Base-by-base conservation (phyloP, 2,113 vertebrate genomes). In the Apistogramma diplotaenia region DNA sequence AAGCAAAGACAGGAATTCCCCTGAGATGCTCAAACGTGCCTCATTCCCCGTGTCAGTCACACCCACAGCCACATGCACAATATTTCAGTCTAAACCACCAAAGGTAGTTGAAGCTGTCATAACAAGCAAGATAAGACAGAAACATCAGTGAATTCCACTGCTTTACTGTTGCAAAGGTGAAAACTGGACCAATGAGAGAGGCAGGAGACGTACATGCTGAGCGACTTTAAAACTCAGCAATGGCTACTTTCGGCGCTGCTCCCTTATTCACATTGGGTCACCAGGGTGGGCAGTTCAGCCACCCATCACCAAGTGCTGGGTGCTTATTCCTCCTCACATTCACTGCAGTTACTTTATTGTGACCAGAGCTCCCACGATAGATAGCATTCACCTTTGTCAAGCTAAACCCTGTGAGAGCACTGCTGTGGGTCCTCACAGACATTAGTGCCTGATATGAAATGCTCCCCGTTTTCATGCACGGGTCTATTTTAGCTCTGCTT, bases 231-330 rank as follows among this genome's bases (percentile, higher is more conserved):
- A 78, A 27, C 6, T 10, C 23, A 31, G 37, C 10, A 27, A 27
- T 43, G 8, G 25, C 61, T 43, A 15, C 61, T 46, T 27, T 43
- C 0, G 4, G 15, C 37, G 15, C 37, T 46, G 37, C 61, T 65
- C 8, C 61, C 40, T 46, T 65, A 65, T 46, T 18, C 37, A 65
- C 2, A 1, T 43, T 12, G 40, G 40, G 40, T 10, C 4, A 4
- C 43, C 43, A 46, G 1, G 61, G 15, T 27, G 61, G 21, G 61
- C 18, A 18, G 25, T 21, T 27, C 61, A 43, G 37, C 81, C 21
- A 84, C 91, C 85, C 87, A 87, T 91, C 87, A 35, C 33, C 33
- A 70, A 79, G 76, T 76, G 73, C 46, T 4, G 70, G 61, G 16
- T 55, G 23, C 76, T 53, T 76, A 83, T 88, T 78, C 23, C 16